These are phyloP conservation scores for Acanthochromis polyacanthus DNA, from an alignment of 2,113 vertebrate genomes.

Conservation along the genomic window DNA sequence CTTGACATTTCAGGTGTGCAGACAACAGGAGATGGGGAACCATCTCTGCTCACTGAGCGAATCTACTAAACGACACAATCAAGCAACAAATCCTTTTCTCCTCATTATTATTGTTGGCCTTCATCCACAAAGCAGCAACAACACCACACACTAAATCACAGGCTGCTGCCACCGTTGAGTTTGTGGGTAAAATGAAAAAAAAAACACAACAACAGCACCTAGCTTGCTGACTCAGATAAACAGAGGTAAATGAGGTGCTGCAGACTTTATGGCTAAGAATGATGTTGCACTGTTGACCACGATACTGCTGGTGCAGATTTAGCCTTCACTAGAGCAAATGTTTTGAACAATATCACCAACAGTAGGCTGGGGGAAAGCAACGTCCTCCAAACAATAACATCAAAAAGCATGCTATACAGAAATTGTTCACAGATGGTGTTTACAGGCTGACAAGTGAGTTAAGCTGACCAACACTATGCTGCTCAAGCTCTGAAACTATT, in stretches of 20 bases:
- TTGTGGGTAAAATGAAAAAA: not conserved
- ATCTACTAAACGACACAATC: slow-evolving; percentile 14
- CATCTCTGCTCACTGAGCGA: slow-evolving; percentile 3
- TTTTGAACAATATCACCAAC: not conserved
- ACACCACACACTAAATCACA: slow-evolving; percentile 10
- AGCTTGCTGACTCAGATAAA: slow-evolving; percentile 36
- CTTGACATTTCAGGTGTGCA: slow-evolving; percentile 9
- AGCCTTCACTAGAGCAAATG: not conserved
- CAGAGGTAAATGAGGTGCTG: slow-evolving; percentile 21
- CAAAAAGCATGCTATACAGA: not conserved
- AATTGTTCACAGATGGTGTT: not conserved
- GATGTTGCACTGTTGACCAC: not conserved
- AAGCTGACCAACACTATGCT: not conserved
- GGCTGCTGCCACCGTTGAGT: slow-evolving; percentile 9
- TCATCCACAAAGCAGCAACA: not conserved
- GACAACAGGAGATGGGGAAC: not conserved
- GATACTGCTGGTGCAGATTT: not conserved
- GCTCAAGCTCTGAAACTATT: not conserved
- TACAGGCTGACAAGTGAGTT: slow-evolving; percentile 1
- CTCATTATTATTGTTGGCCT: slow-evolving; percentile 16
- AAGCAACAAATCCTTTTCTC: not conserved
- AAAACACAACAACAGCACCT: slow-evolving; percentile 11
- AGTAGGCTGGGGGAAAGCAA: not conserved
- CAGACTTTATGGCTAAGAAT: slow-evolving; percentile 2
- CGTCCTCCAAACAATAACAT: not conserved